These are phyloP conservation scores for Aphelinus atriplicis DNA, from an alignment of 1,140 invertebrate species.

Conservation along the genomic window DNA sequence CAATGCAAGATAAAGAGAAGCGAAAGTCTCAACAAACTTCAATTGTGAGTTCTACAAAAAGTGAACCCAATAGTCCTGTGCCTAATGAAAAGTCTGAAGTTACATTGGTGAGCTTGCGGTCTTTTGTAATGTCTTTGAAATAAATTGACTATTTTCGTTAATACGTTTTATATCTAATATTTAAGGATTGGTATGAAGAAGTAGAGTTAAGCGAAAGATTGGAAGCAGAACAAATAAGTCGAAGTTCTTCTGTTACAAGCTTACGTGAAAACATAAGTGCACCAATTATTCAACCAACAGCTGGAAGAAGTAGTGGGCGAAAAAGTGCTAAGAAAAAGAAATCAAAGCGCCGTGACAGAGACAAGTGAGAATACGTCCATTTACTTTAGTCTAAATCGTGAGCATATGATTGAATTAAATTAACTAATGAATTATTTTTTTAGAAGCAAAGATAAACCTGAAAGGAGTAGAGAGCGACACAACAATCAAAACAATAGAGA, in stretches of 20 bases:
- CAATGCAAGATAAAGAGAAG: slow-evolving; percentile 50
- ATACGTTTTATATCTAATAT: slow-evolving; percentile 22
- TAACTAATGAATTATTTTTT: slow-evolving; percentile 20
- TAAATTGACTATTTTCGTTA: slow-evolving; percentile 1
- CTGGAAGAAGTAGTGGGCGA: slow-evolving; percentile 40
- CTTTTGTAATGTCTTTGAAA: background rate
- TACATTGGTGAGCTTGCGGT: slow-evolving; percentile 51
- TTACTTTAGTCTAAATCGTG: slow-evolving; percentile 3
- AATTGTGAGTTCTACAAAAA: slow-evolving; percentile 51
- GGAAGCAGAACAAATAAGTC: slow-evolving; percentile 66
- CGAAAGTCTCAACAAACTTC: slow-evolving; percentile 45
- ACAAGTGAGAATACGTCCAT: slow-evolving; percentile 48
- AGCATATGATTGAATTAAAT: too few relatives aligned
- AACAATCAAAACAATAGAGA: slow-evolving; percentile 64
- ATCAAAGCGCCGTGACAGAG: slow-evolving; percentile 45
- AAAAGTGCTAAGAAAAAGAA: slow-evolving; percentile 58
- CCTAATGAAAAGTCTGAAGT: slow-evolving; percentile 48
- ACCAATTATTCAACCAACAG: slow-evolving; percentile 47
- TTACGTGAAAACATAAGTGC: slow-evolving; percentile 62
- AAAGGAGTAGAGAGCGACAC: slow-evolving; percentile 59
- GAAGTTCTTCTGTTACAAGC: slow-evolving; percentile 69
- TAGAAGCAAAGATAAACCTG: slow-evolving; percentile 56
- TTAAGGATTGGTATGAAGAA: slow-evolving; percentile 69
- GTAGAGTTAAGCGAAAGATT: slow-evolving; percentile 65
- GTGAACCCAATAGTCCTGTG: slow-evolving; percentile 49